Percentiles rank a stretch among this genome's conserved stretches.
Evolutionary conservation across 2,113 vertebrate genomes (phyloP).

Genomic region (Grammomys dolichurus): DNA sequence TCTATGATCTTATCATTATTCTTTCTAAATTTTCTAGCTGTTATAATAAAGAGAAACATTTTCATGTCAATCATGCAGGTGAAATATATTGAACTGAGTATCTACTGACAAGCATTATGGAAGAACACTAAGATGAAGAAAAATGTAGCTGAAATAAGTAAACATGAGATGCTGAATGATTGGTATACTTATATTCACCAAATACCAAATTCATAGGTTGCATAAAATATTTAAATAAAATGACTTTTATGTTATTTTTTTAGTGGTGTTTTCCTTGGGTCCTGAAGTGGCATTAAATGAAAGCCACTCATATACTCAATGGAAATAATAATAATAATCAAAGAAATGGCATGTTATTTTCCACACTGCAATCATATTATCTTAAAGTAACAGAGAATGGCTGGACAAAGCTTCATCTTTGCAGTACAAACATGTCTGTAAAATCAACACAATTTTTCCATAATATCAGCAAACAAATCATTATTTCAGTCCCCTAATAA

Average conservation of each 20-base stretch:
- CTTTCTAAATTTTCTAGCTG: slow-evolving; percentile 37
- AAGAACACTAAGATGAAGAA: background rate
- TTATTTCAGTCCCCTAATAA: background rate
- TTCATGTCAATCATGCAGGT: background rate
- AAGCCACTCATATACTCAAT: background rate
- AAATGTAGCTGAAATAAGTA: slow-evolving; percentile 37
- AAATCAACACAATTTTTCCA: slow-evolving; percentile 42
- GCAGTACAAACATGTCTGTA: background rate
- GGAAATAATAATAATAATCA: slow-evolving; percentile 11
- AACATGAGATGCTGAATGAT: slow-evolving; percentile 5
- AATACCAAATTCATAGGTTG: slow-evolving; percentile 4
- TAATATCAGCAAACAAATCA: slow-evolving; percentile 37
- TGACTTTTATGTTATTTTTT: background rate
- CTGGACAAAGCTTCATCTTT: background rate
- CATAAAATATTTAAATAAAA: slow-evolving; percentile 47
- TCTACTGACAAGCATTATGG: background rate
- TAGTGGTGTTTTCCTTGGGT: background rate
- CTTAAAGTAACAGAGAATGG: slow-evolving; percentile 29
- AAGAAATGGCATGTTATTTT: slow-evolving; percentile 5
- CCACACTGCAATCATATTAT: background rate
- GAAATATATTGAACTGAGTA: slow-evolving; percentile 44
- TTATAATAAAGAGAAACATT: slow-evolving; percentile 7
- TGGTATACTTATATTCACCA: background rate
- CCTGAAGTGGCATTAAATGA: slow-evolving; percentile 36
- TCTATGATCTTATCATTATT: slow-evolving; percentile 7